Conservation (phyloP, 2,797 vertebrate species). For the Micrastur ruficollis region DNA sequence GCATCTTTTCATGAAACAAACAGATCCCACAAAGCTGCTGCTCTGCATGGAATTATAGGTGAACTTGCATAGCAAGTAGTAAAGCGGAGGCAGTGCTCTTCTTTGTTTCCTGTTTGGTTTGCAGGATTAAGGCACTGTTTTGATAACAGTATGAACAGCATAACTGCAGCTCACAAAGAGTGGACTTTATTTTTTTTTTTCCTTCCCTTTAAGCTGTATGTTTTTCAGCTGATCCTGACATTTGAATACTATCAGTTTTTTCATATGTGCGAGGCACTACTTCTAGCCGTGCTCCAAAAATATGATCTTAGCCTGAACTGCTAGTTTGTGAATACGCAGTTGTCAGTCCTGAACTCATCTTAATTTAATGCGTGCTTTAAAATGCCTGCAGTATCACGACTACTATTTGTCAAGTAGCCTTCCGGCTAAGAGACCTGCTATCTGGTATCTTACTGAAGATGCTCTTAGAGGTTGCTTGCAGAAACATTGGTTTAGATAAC, state of each 20-base stretch:
- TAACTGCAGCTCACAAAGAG: slow-evolving; percentile 8
- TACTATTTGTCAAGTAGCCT: slow-evolving; percentile 60
- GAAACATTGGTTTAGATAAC: background rate
- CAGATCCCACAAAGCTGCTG: slow-evolving; percentile 52
- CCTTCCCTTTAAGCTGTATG: slow-evolving; percentile 40
- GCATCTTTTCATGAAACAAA: slow-evolving; percentile 62
- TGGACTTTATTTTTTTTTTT: background rate
- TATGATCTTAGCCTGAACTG: slow-evolving; percentile 16
- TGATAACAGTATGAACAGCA: background rate
- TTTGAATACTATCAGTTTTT: slow-evolving; percentile 22
- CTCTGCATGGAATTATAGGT: slow-evolving; percentile 58
- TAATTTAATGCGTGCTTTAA: slow-evolving; percentile 31
- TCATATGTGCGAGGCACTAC: slow-evolving; percentile 15
- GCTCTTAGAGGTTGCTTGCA: background rate
- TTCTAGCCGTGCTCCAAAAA: slow-evolving; percentile 43
- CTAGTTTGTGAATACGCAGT: slow-evolving; percentile 27
- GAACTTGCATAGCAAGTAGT: slow-evolving; percentile 21
- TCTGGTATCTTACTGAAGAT: slow-evolving; percentile 33
- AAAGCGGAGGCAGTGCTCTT: background rate
- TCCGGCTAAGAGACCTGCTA: slow-evolving; percentile 10
- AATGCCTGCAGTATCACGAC: slow-evolving; percentile 45
- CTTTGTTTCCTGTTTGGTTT: slow-evolving; percentile 65
- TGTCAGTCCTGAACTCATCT: slow-evolving; percentile 27
- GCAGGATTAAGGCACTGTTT: slow-evolving; percentile 42
- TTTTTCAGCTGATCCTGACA: slow-evolving; percentile 17